phyloP scores from a whole-genome alignment of 2,797 vertebrate species.

The Anableps anableps region DNA sequence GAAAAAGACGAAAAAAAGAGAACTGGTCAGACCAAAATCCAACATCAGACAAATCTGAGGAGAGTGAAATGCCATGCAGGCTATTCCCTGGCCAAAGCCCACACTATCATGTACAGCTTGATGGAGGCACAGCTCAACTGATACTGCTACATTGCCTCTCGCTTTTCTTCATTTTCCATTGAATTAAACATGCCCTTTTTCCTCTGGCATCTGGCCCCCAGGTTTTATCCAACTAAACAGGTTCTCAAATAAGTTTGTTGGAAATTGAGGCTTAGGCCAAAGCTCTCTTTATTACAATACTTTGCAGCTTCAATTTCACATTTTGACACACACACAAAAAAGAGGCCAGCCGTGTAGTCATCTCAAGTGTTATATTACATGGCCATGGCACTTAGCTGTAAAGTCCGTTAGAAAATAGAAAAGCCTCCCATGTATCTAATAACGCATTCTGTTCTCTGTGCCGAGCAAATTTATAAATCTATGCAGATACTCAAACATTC shows the following conservation, averaged over 20 bases:
- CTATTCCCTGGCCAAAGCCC: conserved; percentile 76
- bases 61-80: conserved; percentile 79
- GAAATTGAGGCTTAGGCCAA: conserved; percentile 80
- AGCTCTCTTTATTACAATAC: conserved; percentile 79
- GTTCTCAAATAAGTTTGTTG: conserved; percentile 65
- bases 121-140: conserved; percentile 75
- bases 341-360: conserved; percentile 53
- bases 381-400: conserved; percentile 29
- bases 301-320: conserved; percentile 73
- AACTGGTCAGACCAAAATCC: conserved; percentile 76
- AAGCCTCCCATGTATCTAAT: conserved; percentile 37
- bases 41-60: conserved; percentile 76
- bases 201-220: conserved; percentile 58
- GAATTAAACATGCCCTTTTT: conserved; percentile 77
- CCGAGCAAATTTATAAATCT: conserved; percentile 52
- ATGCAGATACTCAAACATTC: conserved; percentile 47
- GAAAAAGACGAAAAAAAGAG: conserved; percentile 57
- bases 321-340: conserved; percentile 59
- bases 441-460: conserved; percentile 12
- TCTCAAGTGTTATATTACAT: conserved; percentile 59
- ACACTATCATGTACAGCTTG: conserved; percentile 78
- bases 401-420: conserved; percentile 31
- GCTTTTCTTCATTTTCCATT: conserved; percentile 76
- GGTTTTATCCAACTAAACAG: conserved; percentile 63
- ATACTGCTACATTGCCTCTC: conserved; percentile 73